These are phyloP conservation scores for Eupithecia pulchellata DNA, from an alignment of 2,888 invertebrate genomes.

Conservation along the genomic window DNA sequence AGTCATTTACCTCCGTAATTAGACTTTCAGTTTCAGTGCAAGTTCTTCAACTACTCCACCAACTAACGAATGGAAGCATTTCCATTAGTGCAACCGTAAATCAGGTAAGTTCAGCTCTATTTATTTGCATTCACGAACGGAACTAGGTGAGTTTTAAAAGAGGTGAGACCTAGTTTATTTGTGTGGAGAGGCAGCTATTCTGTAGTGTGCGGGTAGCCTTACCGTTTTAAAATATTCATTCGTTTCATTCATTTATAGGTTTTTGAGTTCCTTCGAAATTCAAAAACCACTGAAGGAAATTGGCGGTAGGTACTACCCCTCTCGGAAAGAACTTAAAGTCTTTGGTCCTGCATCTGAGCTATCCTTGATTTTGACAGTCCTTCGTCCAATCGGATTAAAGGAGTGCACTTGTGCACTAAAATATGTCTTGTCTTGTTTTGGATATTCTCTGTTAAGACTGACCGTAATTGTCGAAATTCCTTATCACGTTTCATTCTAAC, in stretches of 20 bases:
- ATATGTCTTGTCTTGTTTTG: neutral
- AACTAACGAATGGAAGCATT: constrained; percentile 47
- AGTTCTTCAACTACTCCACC: constrained; percentile 40
- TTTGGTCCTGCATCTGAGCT: neutral
- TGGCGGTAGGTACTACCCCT: neutral
- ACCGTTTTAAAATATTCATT: neutral
- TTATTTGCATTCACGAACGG: constrained; percentile 35
- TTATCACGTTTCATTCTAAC: neutral
- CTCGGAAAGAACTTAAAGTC: neutral
- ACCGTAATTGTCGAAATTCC: neutral
- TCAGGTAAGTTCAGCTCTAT: constrained; percentile 36
- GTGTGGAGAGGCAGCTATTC: neutral
- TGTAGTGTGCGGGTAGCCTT: neutral
- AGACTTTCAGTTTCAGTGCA: neutral
- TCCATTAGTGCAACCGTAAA: constrained; percentile 45
- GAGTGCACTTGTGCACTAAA: neutral
- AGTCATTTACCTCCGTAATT: constrained; percentile 4
- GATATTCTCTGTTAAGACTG: neutral
- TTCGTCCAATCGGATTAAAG: no score
- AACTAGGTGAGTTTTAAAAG: constrained; percentile 7
- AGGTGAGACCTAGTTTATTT: neutral
- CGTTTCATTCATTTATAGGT: neutral
- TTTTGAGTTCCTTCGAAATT: neutral
- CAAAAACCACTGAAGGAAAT: neutral
- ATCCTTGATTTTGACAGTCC: neutral